Conservation (phyloP, 1,140 invertebrate genomes). For the Mesaphorura yosii region DNA sequence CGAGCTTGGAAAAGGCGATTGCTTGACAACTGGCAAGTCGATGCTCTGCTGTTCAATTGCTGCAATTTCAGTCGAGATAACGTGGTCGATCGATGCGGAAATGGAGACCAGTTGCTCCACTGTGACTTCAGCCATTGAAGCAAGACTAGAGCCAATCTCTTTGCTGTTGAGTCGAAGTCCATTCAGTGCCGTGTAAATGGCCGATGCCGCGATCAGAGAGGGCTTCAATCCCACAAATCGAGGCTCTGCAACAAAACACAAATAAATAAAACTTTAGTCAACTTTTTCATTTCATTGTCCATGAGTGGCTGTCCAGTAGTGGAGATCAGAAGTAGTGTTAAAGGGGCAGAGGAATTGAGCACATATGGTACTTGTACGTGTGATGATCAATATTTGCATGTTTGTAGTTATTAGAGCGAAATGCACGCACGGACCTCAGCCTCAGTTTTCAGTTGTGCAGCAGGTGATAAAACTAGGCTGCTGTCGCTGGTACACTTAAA, state of each 20-base stretch:
- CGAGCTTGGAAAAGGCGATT: too few species aligned
- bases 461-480: too few species aligned
- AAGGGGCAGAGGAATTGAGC: too few species aligned
- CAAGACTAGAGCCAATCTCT: constrained; percentile 8
- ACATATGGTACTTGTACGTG: too few species aligned
- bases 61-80: constrained; percentile 28
- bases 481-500: too few species aligned
- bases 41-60: constrained; percentile 25
- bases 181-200: constrained; percentile 30
- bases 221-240: constrained; percentile 27
- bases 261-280: neutral
- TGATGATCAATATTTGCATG: too few species aligned
- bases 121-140: constrained; percentile 18
- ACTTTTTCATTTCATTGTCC: too few species aligned
- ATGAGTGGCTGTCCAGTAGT: too few species aligned
- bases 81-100: constrained; percentile 24
- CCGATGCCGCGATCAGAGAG: constrained; percentile 26
- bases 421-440: too few species aligned
- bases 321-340: too few species aligned
- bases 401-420: too few species aligned
- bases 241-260: constrained; percentile 26
- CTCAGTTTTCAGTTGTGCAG: too few species aligned
- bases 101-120: constrained; percentile 17
- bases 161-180: constrained; percentile 19
- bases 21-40: constrained; percentile 9